Evolutionary conservation across 2,888 invertebrate species (phyloP).

Genomic region (Drosophila infuscata): DNA sequence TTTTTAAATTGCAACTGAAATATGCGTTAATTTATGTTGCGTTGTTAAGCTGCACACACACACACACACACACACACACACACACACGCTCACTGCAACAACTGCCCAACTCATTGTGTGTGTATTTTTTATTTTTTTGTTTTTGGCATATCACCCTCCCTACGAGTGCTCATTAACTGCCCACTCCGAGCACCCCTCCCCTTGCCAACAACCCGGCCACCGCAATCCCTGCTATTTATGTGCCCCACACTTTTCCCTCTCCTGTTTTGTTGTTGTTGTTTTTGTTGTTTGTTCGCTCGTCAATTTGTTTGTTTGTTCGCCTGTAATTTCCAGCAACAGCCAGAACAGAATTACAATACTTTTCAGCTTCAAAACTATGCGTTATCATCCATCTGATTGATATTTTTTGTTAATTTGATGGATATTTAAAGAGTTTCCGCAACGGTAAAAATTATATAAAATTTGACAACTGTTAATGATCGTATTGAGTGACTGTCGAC

Average conservation of each 20-base stretch:
- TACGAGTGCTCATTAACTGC: conserved; percentile 47
- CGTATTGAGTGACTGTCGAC: background rate
- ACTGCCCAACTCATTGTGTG: conserved; percentile 8
- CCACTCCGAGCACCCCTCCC: conserved; percentile 23
- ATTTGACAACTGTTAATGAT: conserved; percentile 34
- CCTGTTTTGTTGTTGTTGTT: background rate
- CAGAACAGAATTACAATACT: conserved; percentile 35
- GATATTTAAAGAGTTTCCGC: conserved; percentile 24
- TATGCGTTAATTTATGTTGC: conserved; percentile 78
- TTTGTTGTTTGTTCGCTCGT: conserved; percentile 3
- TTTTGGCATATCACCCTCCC: conserved; percentile 20
- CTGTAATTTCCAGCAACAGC: conserved; percentile 26
- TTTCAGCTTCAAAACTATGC: conserved; percentile 39
- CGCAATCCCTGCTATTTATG: conserved; percentile 26
- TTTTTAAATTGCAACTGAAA: conserved; percentile 79
- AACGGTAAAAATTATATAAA: background rate
- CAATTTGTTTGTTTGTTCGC: conserved; percentile 43
- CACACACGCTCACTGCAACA: conserved; percentile 5
- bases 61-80: conserved; percentile 26
- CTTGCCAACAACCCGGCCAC: background rate
- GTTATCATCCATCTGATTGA: conserved; percentile 34
- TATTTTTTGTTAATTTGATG: conserved; percentile 36
- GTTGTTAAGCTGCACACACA: conserved; percentile 57
- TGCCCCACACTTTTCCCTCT: background rate
- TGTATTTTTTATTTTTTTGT: conserved; percentile 3